A percentile compares a stretch with the other conserved stretches of the same genome.
phyloP scores from a whole-genome alignment of 2,888 invertebrate genomes.

The Idaea aversata region DNA sequence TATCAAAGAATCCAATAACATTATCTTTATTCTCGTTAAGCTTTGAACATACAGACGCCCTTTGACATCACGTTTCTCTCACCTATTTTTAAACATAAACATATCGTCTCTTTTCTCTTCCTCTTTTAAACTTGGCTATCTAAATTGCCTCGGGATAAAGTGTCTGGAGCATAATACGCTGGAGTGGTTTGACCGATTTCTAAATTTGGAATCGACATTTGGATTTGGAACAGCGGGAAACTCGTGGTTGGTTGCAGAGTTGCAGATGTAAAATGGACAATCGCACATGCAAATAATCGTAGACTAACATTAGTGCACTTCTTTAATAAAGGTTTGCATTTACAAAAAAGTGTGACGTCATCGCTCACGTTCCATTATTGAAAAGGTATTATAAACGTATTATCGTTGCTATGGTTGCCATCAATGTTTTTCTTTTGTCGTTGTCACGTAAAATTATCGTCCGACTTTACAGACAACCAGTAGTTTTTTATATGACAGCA shows the following conservation, averaged over 20 bases:
- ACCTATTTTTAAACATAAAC: not conserved
- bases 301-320: too few species aligned
- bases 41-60: conserved; percentile 11
- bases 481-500: too few species aligned
- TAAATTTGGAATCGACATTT: conserved; percentile 63
- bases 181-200: conserved; percentile 60
- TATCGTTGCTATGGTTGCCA: too few species aligned
- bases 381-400: too few species aligned
- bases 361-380: too few species aligned
- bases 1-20: not conserved
- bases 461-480: too few species aligned
- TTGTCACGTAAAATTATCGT: too few species aligned
- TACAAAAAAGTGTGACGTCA: too few species aligned
- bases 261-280: conserved; percentile 10
- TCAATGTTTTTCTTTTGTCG: too few species aligned
- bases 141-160: conserved; percentile 12
- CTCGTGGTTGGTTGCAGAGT: conserved; percentile 8
- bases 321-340: too few species aligned
- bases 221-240: conserved; percentile 14
- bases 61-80: not conserved
- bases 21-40: conserved; percentile 11
- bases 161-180: conserved; percentile 19
- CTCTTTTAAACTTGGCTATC: conserved; percentile 7
- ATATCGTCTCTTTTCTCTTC: not conserved
- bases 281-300: not conserved